Conservation (phyloP, 2,888 invertebrate species). For the Fabriciana adippe region DNA sequence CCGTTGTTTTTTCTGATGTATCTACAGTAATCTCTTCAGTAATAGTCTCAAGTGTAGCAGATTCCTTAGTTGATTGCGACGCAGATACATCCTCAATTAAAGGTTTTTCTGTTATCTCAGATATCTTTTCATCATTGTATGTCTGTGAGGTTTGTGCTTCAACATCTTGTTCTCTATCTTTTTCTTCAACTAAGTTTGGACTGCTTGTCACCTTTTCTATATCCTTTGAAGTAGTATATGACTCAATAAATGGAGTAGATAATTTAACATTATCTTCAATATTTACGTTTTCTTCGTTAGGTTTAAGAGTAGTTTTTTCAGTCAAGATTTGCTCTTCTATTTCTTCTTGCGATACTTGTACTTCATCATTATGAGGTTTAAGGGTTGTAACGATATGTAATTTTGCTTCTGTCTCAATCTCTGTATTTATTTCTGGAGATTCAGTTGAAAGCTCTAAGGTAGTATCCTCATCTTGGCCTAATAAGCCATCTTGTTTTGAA, state of each 20-base stretch:
- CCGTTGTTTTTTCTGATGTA: conserved; percentile 1
- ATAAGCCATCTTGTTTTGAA: conserved; percentile 9
- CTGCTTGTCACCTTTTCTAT: conserved; percentile 13
- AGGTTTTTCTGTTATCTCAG: conserved; percentile 19
- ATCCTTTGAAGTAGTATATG: neutral
- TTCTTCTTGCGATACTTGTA: neutral
- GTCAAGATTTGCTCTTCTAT: neutral
- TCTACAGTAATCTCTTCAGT: conserved; percentile 10
- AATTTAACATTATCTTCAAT: conserved; percentile 5
- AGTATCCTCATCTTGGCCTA: conserved; percentile 3
- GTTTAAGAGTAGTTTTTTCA: conserved; percentile 3
- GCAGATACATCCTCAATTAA: neutral
- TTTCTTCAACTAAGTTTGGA: conserved; percentile 1
- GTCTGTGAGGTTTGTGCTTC: neutral
- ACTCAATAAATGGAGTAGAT: conserved; percentile 4
- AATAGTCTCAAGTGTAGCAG: conserved; percentile 1
- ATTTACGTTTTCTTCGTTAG: neutral
- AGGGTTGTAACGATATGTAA: neutral
- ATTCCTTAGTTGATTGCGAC: conserved; percentile 10
- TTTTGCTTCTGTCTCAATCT: neutral
- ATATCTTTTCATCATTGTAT: conserved; percentile 1
- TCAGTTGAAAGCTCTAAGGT: conserved; percentile 7
- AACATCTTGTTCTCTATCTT: conserved; percentile 9
- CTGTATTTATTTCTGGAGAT: conserved; percentile 14
- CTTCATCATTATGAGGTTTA: neutral